Evolutionary conservation across 2,797 vertebrate genomes (phyloP).

Genomic region (Craterocephalus amniculus): DNA sequence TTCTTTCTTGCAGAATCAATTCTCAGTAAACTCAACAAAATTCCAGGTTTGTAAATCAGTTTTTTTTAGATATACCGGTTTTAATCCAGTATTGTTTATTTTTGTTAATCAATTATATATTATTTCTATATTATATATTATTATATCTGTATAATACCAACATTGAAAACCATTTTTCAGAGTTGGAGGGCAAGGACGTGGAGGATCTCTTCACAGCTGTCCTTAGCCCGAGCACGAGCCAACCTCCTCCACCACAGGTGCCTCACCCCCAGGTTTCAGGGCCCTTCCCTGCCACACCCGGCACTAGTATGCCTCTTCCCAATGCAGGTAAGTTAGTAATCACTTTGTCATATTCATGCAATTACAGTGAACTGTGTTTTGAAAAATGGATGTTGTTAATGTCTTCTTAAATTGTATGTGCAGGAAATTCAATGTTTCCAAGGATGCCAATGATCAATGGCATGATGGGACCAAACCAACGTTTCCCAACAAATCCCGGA

Average conservation of each 20-base stretch:
- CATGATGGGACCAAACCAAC: conserved; percentile 90
- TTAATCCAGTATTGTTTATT: background rate
- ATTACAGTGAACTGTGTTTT: conserved; percentile 3
- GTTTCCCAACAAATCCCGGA: conserved; percentile 87
- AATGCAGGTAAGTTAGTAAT: conserved; percentile 82
- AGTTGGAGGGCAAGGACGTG: conserved; percentile 97
- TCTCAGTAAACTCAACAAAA: conserved; percentile 98
- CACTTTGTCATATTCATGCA: background rate
- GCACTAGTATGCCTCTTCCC: conserved; percentile 86
- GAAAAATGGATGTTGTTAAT: conserved; percentile 1
- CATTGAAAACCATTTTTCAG: conserved; percentile 72
- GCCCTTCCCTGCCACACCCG: conserved; percentile 80
- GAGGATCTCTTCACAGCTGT: conserved; percentile 98
- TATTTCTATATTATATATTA: too few relatives aligned
- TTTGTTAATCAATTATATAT: too few relatives aligned
- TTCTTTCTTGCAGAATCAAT: conserved; percentile 90
- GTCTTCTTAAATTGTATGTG: conserved; percentile 13
- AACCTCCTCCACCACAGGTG: conserved; percentile 84
- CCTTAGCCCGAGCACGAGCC: conserved; percentile 90
- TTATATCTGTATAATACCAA: background rate
- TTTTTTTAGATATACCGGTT: conserved; percentile 1
- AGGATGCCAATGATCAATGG: conserved; percentile 96
- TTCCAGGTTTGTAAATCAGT: conserved; percentile 89
- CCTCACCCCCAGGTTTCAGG: conserved; percentile 85
- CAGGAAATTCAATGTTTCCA: conserved; percentile 90